phyloP scores from a whole-genome alignment of 2,797 vertebrate species.

The Botia almorhae region DNA sequence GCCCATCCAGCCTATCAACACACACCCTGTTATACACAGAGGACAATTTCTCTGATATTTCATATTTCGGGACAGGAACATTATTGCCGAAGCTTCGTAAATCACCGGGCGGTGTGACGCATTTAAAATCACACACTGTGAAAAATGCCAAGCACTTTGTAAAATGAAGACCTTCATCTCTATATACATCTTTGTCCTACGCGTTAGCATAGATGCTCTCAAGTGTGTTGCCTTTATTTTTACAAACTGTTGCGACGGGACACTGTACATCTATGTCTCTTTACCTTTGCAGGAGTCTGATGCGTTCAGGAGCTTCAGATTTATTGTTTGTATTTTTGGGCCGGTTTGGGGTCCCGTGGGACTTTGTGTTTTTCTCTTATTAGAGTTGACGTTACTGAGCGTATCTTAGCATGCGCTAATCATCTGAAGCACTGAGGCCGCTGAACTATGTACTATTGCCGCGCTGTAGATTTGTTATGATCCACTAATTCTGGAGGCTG shows the following conservation, averaged over 20 bases:
- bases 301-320: slow-evolving; percentile 34
- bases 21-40: background rate
- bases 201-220: slow-evolving; percentile 31
- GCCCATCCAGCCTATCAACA: background rate
- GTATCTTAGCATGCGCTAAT: slow-evolving; percentile 41
- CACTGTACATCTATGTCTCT: background rate
- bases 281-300: slow-evolving; percentile 22
- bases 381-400: slow-evolving; percentile 43
- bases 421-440: slow-evolving; percentile 40
- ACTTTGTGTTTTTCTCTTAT: slow-evolving; percentile 22
- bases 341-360: slow-evolving; percentile 30
- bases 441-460: slow-evolving; percentile 4
- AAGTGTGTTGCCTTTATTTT: slow-evolving; percentile 20
- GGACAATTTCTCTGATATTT: slow-evolving; percentile 1
- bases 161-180: slow-evolving; percentile 33
- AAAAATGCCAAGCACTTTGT: slow-evolving; percentile 51
- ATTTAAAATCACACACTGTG: slow-evolving; percentile 40
- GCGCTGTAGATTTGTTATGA: slow-evolving; percentile 26
- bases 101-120: background rate
- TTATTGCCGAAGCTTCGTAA: background rate
- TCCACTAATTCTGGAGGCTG: slow-evolving; percentile 20
- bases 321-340: slow-evolving; percentile 36
- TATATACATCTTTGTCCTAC: slow-evolving; percentile 15
- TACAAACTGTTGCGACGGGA: slow-evolving; percentile 22
- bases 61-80: background rate